Evolutionary conservation across 2,113 vertebrate species (phyloP).

Genomic region (Lepisosteus osseus): DNA sequence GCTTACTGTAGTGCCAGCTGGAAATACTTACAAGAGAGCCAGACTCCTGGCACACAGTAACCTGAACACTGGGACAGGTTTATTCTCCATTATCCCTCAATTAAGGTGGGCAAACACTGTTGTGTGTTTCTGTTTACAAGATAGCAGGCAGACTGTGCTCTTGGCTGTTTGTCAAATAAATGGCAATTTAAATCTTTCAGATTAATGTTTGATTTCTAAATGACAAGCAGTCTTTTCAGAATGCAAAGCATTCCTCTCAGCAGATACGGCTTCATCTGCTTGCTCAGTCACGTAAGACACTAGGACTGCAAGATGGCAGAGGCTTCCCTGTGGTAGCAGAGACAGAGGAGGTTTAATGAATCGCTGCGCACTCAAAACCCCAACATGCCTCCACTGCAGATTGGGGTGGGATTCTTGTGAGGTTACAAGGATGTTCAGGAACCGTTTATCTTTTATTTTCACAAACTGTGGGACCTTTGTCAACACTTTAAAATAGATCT

Average conservation of each 20-base stretch:
- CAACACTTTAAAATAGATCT: neutral
- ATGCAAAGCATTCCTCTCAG: neutral
- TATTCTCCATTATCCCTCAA: constrained; percentile 11
- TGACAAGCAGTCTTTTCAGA: neutral
- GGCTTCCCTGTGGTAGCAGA: too few species aligned
- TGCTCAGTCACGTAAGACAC: too few species aligned
- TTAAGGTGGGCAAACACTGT: constrained; percentile 14
- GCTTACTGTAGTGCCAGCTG: neutral
- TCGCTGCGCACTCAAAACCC: too few species aligned
- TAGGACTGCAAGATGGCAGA: too few species aligned
- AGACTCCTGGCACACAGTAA: neutral
- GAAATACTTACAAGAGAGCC: neutral
- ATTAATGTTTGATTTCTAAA: neutral
- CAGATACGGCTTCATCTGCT: neutral
- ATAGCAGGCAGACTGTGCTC: neutral
- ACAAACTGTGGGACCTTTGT: neutral
- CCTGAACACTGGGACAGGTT: constrained; percentile 8
- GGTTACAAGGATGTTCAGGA: too few species aligned
- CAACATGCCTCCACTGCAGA: too few species aligned
- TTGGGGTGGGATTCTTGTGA: too few species aligned
- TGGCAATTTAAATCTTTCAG: too few species aligned
- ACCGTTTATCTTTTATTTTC: too few species aligned
- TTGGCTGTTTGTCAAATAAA: too few species aligned
- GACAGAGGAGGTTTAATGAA: too few species aligned
- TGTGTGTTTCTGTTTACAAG: neutral